These are phyloP conservation scores for Rotaria sp. DNA, from an alignment of 2,888 invertebrate species.

Conservation along the genomic window DNA sequence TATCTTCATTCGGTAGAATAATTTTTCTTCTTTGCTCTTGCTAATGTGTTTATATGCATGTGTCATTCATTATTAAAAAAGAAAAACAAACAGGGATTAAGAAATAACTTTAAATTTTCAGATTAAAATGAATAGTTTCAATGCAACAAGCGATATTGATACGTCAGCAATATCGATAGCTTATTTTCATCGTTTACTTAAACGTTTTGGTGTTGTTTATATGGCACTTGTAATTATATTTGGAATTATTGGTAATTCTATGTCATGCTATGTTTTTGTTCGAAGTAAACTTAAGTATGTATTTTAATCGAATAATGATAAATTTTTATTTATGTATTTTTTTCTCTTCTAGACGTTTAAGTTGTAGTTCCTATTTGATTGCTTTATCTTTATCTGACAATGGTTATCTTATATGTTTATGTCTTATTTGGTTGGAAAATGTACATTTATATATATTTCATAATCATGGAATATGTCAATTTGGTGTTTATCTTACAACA, in stretches of 20 bases:
- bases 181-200: neutral
- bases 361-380: neutral
- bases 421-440: neutral
- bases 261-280: neutral
- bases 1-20: neutral
- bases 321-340: neutral
- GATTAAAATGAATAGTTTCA: neutral
- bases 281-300: neutral
- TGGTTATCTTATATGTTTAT: neutral
- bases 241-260: constrained; percentile 11
- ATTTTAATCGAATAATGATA: neutral
- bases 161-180: neutral
- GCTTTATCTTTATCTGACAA: constrained; percentile 12
- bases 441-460: neutral
- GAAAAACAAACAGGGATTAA: neutral
- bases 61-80: neutral
- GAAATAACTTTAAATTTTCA: neutral
- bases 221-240: neutral
- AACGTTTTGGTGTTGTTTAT: neutral
- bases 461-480: neutral
- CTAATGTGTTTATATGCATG: neutral
- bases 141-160: neutral
- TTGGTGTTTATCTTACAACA: neutral
- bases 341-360: neutral
- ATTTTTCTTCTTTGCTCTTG: neutral